Conservation (phyloP, 2,113 vertebrate genomes). For the Eleginops maclovinus region DNA sequence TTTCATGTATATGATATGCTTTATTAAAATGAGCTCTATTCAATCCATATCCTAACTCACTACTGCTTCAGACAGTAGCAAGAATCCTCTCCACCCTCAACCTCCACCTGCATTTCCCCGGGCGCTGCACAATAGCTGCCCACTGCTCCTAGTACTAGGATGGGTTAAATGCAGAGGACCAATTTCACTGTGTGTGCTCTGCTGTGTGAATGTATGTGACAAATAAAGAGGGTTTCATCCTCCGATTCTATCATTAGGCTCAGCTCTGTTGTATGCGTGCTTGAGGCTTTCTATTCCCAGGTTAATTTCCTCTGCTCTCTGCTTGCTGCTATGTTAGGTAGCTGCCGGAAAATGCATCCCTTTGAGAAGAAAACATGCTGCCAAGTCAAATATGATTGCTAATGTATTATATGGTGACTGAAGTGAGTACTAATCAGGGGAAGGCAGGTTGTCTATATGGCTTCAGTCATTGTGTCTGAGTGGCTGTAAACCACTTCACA, state of each 20-base stretch:
- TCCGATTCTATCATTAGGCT: too few species aligned
- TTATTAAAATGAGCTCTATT: too few species aligned
- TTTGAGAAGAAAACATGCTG: conserved; percentile 12
- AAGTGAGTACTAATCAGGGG: conserved; percentile 21
- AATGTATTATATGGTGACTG: conserved; percentile 9
- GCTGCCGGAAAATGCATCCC: conserved; percentile 9
- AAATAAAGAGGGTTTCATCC: too few species aligned
- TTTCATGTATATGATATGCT: too few species aligned
- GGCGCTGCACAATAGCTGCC: too few species aligned
- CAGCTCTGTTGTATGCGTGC: conserved; percentile 14
- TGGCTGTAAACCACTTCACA: not conserved
- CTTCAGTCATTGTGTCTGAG: not conserved
- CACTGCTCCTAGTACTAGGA: too few species aligned
- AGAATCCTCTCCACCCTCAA: conserved; percentile 16
- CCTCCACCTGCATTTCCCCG: conserved; percentile 41
- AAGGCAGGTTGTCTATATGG: conserved; percentile 4
- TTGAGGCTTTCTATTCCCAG: conserved; percentile 33
- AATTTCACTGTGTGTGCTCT: too few species aligned
- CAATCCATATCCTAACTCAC: not conserved
- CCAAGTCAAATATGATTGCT: conserved; percentile 15
- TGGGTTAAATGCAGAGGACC: too few species aligned
- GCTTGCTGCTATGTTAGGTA: conserved; percentile 3
- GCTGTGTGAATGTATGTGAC: too few species aligned
- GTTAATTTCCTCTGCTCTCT: conserved; percentile 20
- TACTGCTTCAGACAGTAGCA: conserved; percentile 16